phyloP scores from a whole-genome alignment of 2,888 invertebrate species.

The Diaprepes abbreviatus region DNA sequence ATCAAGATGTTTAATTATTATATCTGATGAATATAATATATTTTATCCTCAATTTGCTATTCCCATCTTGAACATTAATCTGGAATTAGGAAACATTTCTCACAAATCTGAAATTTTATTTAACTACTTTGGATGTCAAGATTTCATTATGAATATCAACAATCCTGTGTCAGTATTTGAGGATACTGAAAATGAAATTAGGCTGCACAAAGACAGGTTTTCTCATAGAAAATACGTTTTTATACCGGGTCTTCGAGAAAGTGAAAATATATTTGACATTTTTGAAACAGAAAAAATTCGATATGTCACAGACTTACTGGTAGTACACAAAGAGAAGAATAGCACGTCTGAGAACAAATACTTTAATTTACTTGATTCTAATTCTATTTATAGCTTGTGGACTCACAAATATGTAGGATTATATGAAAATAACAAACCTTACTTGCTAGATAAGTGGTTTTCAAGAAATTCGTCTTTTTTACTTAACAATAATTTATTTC shows the following conservation, averaged over 20 bases:
- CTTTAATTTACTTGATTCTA: not conserved
- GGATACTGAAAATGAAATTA: constrained; percentile 53
- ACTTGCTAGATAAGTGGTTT: constrained; percentile 55
- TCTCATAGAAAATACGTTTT: constrained; percentile 53
- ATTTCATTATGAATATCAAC: constrained; percentile 52
- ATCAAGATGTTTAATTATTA: constrained; percentile 50
- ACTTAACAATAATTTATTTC: constrained; percentile 52
- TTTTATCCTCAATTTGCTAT: constrained; percentile 37
- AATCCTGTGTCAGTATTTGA: constrained; percentile 50
- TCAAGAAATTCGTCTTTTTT: constrained; percentile 52
- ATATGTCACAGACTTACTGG: constrained; percentile 53
- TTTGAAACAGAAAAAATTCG: constrained; percentile 49
- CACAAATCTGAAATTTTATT: constrained; percentile 49
- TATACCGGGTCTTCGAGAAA: constrained; percentile 35
- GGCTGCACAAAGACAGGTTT: constrained; percentile 51
- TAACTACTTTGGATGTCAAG: constrained; percentile 56
- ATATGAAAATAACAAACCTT: constrained; percentile 39
- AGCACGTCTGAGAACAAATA: not conserved
- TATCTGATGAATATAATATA: constrained; percentile 47
- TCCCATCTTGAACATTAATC: constrained; percentile 44
- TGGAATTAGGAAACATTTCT: constrained; percentile 3
- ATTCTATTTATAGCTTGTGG: constrained; percentile 47
- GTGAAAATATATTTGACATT: constrained; percentile 46
- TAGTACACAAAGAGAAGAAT: constrained; percentile 55
- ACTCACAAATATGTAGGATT: constrained; percentile 55